Base-by-base conservation (phyloP, 2,888 invertebrate genomes). In the Oscheius sp. region DNA sequence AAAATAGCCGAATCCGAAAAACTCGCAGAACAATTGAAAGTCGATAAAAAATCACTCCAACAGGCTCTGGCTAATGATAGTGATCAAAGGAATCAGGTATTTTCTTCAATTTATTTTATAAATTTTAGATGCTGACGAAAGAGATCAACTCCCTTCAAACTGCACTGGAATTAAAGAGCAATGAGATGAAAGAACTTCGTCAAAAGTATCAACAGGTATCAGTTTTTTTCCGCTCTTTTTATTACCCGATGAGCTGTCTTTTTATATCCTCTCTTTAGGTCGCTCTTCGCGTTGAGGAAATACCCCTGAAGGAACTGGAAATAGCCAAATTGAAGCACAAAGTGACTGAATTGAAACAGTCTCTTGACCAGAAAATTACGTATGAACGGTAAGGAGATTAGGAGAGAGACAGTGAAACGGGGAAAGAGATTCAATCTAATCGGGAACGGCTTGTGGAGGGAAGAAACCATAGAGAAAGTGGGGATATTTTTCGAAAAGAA, bases 331-430 rank as follows among this genome's bases (percentile, higher is more conserved):
- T 94, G 33, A 91, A 92, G 59, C 92, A 94, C 70, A 91, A 92
- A 70, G 92, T 93, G 62, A 94, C 94, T 86, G 94, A 95, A 87
- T 88, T 95, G 65, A 91, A 91, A 86, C 91, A 90, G 81, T 93
- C 91, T 87, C 89, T 91, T 85, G 91, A 90, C 83, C 90, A 88
- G 75, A 92, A 91, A 87, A 89, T 89, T 26, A 90, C 91, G 75
- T 89, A 90, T 74, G 94, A 95, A 87, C 91, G 79, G 80, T 80
- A 54, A 65, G 75, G 2, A 3, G n/a, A 3, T 41, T 12, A 41
- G 32, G 30, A 24, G 54, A 54, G 28, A 12, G 54, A 54, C 20
- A 32, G 54, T 4, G 36, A n/a, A n/a, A 32, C 17, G 20, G 2
- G 33, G 2, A 54, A 26, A 30, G 51, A 26, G 36, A 54, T 33